Evolutionary conservation across 2,888 invertebrate species (phyloP), one percentile per base, ranked within the genome.

Genomic region (Melolontha melolontha): DNA sequence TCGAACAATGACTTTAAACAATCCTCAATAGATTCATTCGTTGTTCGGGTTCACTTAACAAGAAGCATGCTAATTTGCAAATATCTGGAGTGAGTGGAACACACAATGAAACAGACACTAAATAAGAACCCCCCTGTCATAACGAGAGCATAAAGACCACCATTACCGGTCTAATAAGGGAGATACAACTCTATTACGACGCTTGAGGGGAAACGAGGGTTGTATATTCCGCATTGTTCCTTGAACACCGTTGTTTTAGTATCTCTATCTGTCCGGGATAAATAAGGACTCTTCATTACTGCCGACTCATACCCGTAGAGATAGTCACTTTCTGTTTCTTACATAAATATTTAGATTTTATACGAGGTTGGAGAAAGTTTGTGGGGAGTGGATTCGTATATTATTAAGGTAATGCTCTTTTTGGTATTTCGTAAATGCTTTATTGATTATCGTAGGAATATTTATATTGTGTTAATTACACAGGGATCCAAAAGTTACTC

Each of bases 161-260:
- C 79, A 79, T 81, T 80, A 80, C 78, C 77, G 77, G 78, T 78
- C 79, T 79, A 79, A 80, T 80, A 79, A 79, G 75, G 79, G 74
- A 74, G 75, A 76, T 78, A 80, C 78, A 75, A 77, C 78, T 78
- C 79, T 77, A 80, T 80, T 80, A 79, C 77, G 74, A 69, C 69
- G 67, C 73, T 71, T 76, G 75, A 73, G 76, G 75, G 73, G 76
- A 75, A 74, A 76, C 75, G 75, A 55, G 55, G 64, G 59, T 39
- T 44, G 66, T 65, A 42, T 16, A 62, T 42, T 49, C 47, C 47
- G 59, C 59, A 62, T 62, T 62, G 59, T 62, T 62, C 59, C 59
- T 34, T 49, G 42, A 62, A 47, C 47, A 62, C 59, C 47, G 44
- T 47, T 42, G 59, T 62, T 62, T 62, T 62, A 62, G 59, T 62